Evolutionary conservation across 2,113 vertebrate species (phyloP).

Genomic region (Athene noctua): DNA sequence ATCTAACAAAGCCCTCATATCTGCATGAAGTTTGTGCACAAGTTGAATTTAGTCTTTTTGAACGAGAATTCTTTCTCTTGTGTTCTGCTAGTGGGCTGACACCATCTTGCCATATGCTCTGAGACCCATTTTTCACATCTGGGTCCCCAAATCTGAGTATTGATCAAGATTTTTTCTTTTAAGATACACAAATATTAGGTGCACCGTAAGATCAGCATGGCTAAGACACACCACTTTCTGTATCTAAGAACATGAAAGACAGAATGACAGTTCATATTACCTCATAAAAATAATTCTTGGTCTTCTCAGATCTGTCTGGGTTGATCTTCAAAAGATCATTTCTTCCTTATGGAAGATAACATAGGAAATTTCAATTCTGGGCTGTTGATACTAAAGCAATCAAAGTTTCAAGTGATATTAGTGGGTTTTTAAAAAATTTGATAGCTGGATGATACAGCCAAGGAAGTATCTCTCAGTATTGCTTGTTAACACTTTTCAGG

Average conservation of each 20-base stretch:
- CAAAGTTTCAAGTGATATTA: background rate
- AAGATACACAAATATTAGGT: background rate
- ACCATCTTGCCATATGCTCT: fast-evolving
- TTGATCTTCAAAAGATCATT: background rate
- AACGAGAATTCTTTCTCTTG: background rate
- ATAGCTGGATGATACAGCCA: background rate
- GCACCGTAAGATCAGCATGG: background rate
- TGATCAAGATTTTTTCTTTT: background rate
- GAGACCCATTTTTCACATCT: background rate
- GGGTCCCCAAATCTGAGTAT: background rate
- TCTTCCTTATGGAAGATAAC: background rate
- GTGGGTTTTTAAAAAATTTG: background rate
- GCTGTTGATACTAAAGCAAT: background rate
- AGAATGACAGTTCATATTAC: background rate
- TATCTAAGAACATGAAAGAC: background rate
- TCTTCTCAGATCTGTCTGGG: background rate
- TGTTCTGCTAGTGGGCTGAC: background rate
- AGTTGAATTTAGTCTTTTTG: background rate
- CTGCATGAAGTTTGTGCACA: background rate
- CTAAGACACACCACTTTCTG: background rate
- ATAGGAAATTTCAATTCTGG: background rate
- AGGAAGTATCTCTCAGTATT: background rate
- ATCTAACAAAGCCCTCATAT: background rate
- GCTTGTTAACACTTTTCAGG: background rate
- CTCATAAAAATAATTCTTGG: background rate